A percentile compares a stretch with the other conserved stretches of the same genome.
Conservation (phyloP, 2,888 invertebrate genomes). For the Eupithecia subfuscata region DNA sequence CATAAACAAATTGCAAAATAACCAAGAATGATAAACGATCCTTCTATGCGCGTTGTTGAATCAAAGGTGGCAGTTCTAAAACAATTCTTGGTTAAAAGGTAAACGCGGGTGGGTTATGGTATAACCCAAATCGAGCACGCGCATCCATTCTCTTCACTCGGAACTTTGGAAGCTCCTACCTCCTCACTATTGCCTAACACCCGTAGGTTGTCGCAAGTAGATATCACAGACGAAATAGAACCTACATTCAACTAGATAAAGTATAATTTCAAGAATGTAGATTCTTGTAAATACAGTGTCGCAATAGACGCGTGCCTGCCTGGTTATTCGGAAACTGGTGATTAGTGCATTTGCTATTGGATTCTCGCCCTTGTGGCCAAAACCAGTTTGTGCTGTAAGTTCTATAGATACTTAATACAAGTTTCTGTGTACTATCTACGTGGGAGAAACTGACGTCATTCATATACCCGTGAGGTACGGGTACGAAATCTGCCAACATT, state of each 20-base stretch:
- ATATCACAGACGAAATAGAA: constrained; percentile 54
- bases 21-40: not conserved
- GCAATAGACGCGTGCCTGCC: constrained; percentile 76
- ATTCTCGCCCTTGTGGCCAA: constrained; percentile 53
- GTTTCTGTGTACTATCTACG: constrained; percentile 46
- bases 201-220: constrained; percentile 63
- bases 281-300: constrained; percentile 64
- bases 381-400: constrained; percentile 9
- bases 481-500: constrained; percentile 35
- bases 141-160: constrained; percentile 35
- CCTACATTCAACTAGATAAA: constrained; percentile 36
- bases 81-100: not conserved
- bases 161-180: constrained; percentile 47
- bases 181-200: constrained; percentile 71
- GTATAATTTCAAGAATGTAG: not conserved
- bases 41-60: not conserved
- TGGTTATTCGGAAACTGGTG: constrained; percentile 32
- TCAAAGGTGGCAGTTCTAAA: not conserved
- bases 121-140: constrained; percentile 44
- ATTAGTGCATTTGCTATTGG: constrained; percentile 31
- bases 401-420: not conserved
- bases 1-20: not conserved
- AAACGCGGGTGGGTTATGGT: not conserved
- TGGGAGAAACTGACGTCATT: constrained; percentile 53
- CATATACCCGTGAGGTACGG: not conserved